A percentile compares a stretch with the other conserved stretches of the same genome.
phyloP scores from a whole-genome alignment of 1,140 invertebrate genomes.

The Drosophila subpulchrella region DNA sequence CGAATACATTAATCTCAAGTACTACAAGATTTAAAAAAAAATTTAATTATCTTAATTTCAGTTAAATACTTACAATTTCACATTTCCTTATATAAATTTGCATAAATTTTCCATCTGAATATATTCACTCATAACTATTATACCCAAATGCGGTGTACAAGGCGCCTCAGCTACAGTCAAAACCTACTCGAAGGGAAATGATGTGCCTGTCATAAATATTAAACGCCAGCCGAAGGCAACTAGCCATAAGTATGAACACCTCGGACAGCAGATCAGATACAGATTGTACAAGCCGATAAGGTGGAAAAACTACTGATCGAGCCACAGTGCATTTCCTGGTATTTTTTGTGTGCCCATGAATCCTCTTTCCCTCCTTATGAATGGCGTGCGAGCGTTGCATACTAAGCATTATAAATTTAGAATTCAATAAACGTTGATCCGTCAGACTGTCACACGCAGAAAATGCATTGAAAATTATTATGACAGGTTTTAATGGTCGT shows the following conservation, averaged over 20 bases:
- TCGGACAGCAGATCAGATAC: conserved; percentile 35
- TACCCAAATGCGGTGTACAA: neutral
- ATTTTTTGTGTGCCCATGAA: conserved; percentile 37
- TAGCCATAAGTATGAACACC: conserved; percentile 18
- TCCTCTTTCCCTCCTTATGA: conserved; percentile 13
- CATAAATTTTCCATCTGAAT: neutral
- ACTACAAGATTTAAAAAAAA: too few relatives aligned
- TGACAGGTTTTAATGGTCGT: conserved; percentile 36
- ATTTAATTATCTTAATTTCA: too few relatives aligned
- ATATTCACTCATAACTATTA: conserved; percentile 7
- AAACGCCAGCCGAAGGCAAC: conserved; percentile 16
- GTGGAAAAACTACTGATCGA: conserved; percentile 47
- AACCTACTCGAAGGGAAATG: conserved; percentile 32
- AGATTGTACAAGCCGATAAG: conserved; percentile 64
- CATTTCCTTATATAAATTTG: neutral
- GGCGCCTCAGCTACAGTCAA: conserved; percentile 15
- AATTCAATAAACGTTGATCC: conserved; percentile 52
- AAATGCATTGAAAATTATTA: conserved; percentile 33
- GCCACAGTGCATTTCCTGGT: conserved; percentile 65
- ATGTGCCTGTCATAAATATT: conserved; percentile 50
- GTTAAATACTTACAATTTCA: too few relatives aligned
- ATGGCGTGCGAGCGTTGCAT: conserved; percentile 44
- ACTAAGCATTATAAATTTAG: conserved; percentile 51
- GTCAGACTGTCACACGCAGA: conserved; percentile 31
- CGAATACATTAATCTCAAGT: too few relatives aligned